A percentile compares a stretch with the other conserved stretches of the same genome.
Evolutionary conservation across 1,140 invertebrate genomes (phyloP).

Genomic region (Zelostemma sp.): DNA sequence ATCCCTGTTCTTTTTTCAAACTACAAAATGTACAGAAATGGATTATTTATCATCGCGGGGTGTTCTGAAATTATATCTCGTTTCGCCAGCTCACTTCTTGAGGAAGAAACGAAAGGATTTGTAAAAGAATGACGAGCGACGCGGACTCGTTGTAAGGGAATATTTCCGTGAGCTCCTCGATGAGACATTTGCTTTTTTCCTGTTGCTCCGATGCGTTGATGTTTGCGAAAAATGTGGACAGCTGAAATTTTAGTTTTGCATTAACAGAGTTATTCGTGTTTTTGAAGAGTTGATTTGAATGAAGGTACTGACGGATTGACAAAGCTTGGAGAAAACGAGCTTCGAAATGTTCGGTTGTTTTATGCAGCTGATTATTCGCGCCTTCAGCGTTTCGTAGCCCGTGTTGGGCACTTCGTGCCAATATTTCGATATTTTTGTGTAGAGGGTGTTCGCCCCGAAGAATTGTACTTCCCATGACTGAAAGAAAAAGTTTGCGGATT

Average conservation of each 20-base stretch:
- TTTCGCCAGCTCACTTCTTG: constrained; percentile 78
- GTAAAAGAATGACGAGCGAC: constrained; percentile 51
- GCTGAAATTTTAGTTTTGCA: constrained; percentile 48
- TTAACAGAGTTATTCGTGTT: not conserved
- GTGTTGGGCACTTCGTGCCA: constrained; percentile 87
- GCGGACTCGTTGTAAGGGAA: constrained; percentile 56
- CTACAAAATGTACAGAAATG: constrained; percentile 39
- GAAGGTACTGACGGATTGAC: constrained; percentile 79
- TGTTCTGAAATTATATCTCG: not conserved
- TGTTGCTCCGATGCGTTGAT: constrained; percentile 31
- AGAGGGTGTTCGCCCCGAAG: constrained; percentile 90
- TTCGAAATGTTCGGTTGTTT: constrained; percentile 82
- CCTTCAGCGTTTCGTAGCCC: constrained; percentile 81
- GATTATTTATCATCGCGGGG: not conserved
- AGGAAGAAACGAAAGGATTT: constrained; percentile 81
- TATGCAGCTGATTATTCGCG: constrained; percentile 82
- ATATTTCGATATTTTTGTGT: constrained; percentile 87
- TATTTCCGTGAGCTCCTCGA: constrained; percentile 59
- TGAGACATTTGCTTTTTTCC: constrained; percentile 47
- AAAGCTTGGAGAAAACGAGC: constrained; percentile 86
- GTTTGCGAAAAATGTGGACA: constrained; percentile 59
- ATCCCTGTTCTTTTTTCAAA: constrained; percentile 48
- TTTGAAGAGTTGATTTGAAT: not conserved
- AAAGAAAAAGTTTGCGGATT: constrained; percentile 48
- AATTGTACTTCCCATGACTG: constrained; percentile 90